Conservation (phyloP, 2,113 vertebrate genomes). For the Aramus guarauna region DNA sequence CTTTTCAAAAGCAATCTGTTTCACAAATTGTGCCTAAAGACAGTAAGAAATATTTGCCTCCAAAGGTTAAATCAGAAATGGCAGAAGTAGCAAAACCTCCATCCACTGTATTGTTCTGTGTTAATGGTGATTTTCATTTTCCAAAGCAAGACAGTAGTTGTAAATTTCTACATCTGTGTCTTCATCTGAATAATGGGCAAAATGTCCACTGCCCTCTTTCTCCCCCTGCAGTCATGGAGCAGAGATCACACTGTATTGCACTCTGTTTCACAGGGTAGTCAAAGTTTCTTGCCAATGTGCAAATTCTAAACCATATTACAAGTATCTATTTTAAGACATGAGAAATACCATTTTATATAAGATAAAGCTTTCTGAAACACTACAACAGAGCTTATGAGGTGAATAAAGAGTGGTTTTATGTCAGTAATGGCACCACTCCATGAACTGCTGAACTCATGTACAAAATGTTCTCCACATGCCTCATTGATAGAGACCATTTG, state of each 20-base stretch:
- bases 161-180: neutral
- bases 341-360: neutral
- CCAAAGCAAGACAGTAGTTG: neutral
- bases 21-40: neutral
- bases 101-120: neutral
- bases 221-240: neutral
- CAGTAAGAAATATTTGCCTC: neutral
- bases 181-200: slow-evolving; percentile 1
- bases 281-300: neutral
- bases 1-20: neutral
- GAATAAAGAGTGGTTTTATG: neutral
- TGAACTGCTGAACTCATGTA: slow-evolving; percentile 36
- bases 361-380: slow-evolving; percentile 4
- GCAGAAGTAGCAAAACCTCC: neutral
- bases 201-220: neutral
- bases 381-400: neutral
- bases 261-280: neutral
- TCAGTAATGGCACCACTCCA: neutral
- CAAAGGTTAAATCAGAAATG: neutral
- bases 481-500: slow-evolving; percentile 31
- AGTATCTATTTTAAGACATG: neutral
- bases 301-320: neutral
- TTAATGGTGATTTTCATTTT: neutral
- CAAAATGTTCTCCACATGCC: slow-evolving; percentile 48
- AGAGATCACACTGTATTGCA: neutral